Evolutionary conservation across 2,113 vertebrate genomes (phyloP), one percentile per base, ranked within the genome.

Genomic region (Phocoena phocoena): DNA sequence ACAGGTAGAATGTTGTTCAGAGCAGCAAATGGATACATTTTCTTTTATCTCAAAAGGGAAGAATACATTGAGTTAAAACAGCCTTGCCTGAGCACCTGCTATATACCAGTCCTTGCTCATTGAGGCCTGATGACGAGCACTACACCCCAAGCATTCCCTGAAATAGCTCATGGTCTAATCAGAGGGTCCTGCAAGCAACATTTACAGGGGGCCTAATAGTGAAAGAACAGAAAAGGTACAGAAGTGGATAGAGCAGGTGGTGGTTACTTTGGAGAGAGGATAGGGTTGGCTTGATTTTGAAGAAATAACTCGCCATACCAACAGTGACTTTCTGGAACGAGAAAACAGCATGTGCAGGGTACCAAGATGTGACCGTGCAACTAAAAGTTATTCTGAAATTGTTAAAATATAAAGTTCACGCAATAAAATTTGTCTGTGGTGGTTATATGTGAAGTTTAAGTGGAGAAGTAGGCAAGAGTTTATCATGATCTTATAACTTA

Each of bases 41-140:
- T 80, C 33, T 94, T 74, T 88, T 53, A 65, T 65, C 62, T 80
- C 77, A 84, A 79, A 70, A 88, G 67, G 38, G 36, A 86, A 70
- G 47, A 80, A 23, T 28, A n/a, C 18, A 5, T 0, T 18, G 20
- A 77, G 25, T 88, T 71, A 73, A 82, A 86, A 65, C 14, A 55
- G 7, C 6, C 21, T 83, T 71, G 17, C 44, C 17, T 31, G 23
- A 76, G n/a, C 41, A 25, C 8, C 15, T 31, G 9, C 1, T 38
- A 1, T 47, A 1, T 28, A 3, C 1, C 8, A 89, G 28, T 6
- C 33, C 44, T 36, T 26, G 21, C 8, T 13, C 15, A 31, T 0
- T 21, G 17, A 92, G 53, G 20, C 20, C 20, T 14, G 21, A 62
- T 0, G 15, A 33, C 2, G 10, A 33, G 5, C 20, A 26, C 18